Percentiles rank a stretch among this genome's conserved stretches.
Evolutionary conservation across 2,888 invertebrate genomes (phyloP).

Genomic region (Eilema caniola): DNA sequence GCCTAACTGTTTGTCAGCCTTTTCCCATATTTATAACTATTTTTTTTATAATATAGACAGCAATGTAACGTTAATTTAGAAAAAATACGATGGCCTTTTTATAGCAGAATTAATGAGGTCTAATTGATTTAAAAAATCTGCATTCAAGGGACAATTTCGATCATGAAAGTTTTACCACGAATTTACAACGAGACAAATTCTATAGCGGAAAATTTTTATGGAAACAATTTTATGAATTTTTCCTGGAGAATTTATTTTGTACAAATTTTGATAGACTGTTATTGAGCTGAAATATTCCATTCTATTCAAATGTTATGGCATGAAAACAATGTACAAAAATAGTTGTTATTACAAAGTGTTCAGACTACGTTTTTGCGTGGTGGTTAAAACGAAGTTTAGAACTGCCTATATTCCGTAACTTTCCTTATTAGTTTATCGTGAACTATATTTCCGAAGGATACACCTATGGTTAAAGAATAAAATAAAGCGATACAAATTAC

Average conservation of each 20-base stretch:
- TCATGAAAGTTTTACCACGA: constrained; percentile 12
- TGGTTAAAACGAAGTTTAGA: not conserved
- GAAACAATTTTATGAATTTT: constrained; percentile 17
- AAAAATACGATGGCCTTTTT: not conserved
- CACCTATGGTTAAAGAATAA: too few relatives aligned
- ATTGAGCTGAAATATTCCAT: constrained; percentile 14
- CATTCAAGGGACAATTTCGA: not conserved
- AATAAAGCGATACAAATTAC: accelerated
- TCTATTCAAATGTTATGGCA: constrained; percentile 2
- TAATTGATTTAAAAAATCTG: constrained; percentile 7
- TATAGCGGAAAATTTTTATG: constrained; percentile 13
- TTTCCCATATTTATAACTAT: too few relatives aligned
- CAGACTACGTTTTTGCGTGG: too few relatives aligned
- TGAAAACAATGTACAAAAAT: not conserved
- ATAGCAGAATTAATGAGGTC: constrained; percentile 3
- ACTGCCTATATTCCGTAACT: not conserved
- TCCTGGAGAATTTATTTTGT: constrained; percentile 12
- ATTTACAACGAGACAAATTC: constrained; percentile 13
- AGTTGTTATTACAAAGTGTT: too few relatives aligned
- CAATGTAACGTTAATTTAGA: not conserved
- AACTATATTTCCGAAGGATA: not conserved
- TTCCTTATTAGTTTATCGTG: not conserved
- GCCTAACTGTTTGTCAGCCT: too few relatives aligned
- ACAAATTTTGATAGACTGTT: constrained; percentile 19
- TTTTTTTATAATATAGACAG: not conserved